These are phyloP conservation scores for Aplochiton taeniatus DNA, from an alignment of 2,797 vertebrate species.

Conservation along the genomic window DNA sequence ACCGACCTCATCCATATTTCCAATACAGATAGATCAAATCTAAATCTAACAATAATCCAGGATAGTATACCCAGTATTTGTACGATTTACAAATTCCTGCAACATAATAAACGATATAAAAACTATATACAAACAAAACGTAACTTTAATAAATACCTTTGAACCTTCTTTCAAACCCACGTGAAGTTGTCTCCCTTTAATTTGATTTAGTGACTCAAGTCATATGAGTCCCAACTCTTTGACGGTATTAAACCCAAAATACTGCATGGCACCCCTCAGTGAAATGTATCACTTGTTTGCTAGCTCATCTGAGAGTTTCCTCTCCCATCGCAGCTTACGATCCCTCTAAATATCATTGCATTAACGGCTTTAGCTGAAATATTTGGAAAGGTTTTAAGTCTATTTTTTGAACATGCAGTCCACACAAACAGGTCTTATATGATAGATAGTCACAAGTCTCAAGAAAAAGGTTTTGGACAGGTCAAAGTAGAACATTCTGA, in stretches of 20 bases:
- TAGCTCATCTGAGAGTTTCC: slow-evolving; percentile 57
- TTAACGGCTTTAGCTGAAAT: slow-evolving; percentile 13
- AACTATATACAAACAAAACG: slow-evolving; percentile 17
- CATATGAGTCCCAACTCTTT: slow-evolving; percentile 43
- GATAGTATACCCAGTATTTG: too few species aligned
- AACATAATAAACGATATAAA: too few species aligned
- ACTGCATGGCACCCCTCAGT: slow-evolving; percentile 59
- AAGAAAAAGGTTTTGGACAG: too few species aligned
- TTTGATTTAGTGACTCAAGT: slow-evolving; percentile 53
- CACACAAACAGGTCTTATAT: too few species aligned
- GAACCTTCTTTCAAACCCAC: slow-evolving; percentile 26
- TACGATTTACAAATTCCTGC: too few species aligned
- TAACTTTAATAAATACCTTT: slow-evolving; percentile 32
- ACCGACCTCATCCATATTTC: too few species aligned
- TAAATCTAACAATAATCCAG: neutral
- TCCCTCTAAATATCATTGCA: slow-evolving; percentile 29
- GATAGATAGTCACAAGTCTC: too few species aligned
- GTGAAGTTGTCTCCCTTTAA: slow-evolving; percentile 32
- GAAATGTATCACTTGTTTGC: slow-evolving; percentile 65
- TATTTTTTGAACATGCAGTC: too few species aligned
- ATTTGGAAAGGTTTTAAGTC: slow-evolving; percentile 1
- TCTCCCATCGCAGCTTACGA: slow-evolving; percentile 41
- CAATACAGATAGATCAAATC: neutral
- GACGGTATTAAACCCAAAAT: slow-evolving; percentile 63
- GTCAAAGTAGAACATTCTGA: too few species aligned